phyloP scores from a whole-genome alignment of 2,113 vertebrate genomes.

The Heterotis niloticus region DNA sequence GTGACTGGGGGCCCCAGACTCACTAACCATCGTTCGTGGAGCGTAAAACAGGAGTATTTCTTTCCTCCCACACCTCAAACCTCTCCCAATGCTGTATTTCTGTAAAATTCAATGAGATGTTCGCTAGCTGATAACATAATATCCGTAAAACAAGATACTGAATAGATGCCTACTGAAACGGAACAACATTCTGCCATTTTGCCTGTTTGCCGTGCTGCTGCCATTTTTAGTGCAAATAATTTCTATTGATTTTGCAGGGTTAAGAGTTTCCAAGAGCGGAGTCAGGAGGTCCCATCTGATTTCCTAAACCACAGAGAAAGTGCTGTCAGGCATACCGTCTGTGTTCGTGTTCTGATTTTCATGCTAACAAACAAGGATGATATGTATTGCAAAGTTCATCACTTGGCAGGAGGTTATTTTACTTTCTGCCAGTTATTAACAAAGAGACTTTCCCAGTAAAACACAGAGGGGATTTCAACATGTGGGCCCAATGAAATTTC shows the following conservation, averaged over 20 bases:
- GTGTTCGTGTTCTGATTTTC: not conserved
- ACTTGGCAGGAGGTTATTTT: not conserved
- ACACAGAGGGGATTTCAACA: slow-evolving; percentile 15
- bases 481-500: slow-evolving; percentile 8
- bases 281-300: not conserved
- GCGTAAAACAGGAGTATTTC: not conserved
- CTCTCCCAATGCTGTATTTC: not conserved
- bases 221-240: not conserved
- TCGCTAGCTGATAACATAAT: not conserved
- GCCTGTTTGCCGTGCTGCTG: not conserved
- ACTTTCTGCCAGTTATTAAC: slow-evolving; percentile 21
- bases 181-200: not conserved
- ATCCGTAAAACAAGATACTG: not conserved
- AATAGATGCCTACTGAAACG: not conserved
- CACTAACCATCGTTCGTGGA: slow-evolving; percentile 15
- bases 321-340: not conserved
- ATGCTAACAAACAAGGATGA: not conserved
- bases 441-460: slow-evolving; percentile 3
- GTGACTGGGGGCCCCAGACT: not conserved
- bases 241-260: not conserved
- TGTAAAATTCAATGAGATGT: not conserved
- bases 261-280: not conserved
- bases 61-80: not conserved
- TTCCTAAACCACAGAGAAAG: not conserved
- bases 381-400: not conserved